Conservation (phyloP, 2,888 invertebrate genomes). For the Neoaliturus tenellus region DNA sequence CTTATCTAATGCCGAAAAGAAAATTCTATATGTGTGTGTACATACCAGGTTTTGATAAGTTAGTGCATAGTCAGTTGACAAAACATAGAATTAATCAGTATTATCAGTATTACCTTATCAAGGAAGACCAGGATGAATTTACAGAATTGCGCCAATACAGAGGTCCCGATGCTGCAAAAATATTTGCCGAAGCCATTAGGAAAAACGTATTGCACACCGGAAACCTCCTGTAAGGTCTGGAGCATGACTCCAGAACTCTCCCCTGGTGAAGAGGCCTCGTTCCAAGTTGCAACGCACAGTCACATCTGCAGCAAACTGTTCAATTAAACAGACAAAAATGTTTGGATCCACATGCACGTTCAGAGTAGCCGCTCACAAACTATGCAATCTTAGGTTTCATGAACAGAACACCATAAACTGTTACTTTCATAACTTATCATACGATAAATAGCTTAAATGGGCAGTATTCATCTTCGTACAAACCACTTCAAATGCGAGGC, state of each 20-base stretch:
- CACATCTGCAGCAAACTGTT: slow-evolving; percentile 4
- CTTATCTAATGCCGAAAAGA: not conserved
- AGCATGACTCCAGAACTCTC: not conserved
- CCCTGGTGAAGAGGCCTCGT: not conserved
- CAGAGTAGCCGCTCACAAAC: not conserved
- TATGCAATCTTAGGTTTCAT: not conserved
- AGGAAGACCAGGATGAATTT: not conserved
- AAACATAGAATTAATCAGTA: not conserved
- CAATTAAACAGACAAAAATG: not conserved
- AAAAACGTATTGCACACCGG: slow-evolving; percentile 2
- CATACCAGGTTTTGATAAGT: not conserved
- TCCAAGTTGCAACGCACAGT: not conserved
- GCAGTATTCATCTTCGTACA: too few species aligned
- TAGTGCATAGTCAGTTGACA: not conserved
- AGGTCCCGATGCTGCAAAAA: not conserved
- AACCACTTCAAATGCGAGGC: too few species aligned
- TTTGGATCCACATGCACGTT: not conserved
- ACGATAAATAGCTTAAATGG: too few species aligned
- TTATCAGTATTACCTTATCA: not conserved
- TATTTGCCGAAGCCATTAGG: not conserved
- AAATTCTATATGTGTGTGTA: not conserved
- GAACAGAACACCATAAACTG: not conserved
- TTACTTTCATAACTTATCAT: slow-evolving; percentile 9
- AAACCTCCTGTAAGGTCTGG: not conserved
- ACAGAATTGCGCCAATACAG: not conserved